Evolutionary conservation across 2,888 invertebrate species (phyloP).

Genomic region (Polyploca ridens): DNA sequence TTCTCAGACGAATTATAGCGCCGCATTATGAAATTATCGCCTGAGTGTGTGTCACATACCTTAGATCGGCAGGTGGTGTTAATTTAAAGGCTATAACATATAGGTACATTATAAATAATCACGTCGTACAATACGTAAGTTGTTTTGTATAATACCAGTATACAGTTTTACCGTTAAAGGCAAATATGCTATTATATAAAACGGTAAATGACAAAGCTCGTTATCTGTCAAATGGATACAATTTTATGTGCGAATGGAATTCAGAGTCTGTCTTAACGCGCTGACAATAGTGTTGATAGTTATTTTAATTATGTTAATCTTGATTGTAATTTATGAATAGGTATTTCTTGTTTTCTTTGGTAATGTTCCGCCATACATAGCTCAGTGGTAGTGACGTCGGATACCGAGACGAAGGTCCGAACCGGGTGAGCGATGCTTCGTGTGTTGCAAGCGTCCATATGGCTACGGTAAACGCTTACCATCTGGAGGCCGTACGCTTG

Average conservation of each 20-base stretch:
- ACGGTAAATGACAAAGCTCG: conserved; percentile 20
- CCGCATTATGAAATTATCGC: background rate
- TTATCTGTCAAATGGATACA: background rate
- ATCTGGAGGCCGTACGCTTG: too few relatives aligned
- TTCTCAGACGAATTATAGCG: background rate
- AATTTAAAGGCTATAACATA: conserved; percentile 62
- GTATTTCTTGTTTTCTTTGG: too few relatives aligned
- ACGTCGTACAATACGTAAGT: conserved; percentile 46
- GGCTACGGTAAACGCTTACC: too few relatives aligned
- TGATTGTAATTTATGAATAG: too few relatives aligned
- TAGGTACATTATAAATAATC: conserved; percentile 53
- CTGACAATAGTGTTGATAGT: too few relatives aligned
- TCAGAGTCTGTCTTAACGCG: background rate
- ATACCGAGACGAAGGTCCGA: too few relatives aligned
- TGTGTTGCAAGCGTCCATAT: too few relatives aligned
- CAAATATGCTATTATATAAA: conserved; percentile 19
- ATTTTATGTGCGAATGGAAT: conserved; percentile 2
- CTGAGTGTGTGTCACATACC: conserved; percentile 11
- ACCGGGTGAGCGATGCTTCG: too few relatives aligned
- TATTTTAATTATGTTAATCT: too few relatives aligned
- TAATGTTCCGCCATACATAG: too few relatives aligned
- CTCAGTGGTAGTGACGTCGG: too few relatives aligned
- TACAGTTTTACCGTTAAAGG: conserved; percentile 23
- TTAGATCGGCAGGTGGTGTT: conserved; percentile 55
- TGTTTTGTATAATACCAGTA: conserved; percentile 11